Evolutionary conservation across 2,113 vertebrate genomes (phyloP).

Genomic region (Archocentrus centrarchus): DNA sequence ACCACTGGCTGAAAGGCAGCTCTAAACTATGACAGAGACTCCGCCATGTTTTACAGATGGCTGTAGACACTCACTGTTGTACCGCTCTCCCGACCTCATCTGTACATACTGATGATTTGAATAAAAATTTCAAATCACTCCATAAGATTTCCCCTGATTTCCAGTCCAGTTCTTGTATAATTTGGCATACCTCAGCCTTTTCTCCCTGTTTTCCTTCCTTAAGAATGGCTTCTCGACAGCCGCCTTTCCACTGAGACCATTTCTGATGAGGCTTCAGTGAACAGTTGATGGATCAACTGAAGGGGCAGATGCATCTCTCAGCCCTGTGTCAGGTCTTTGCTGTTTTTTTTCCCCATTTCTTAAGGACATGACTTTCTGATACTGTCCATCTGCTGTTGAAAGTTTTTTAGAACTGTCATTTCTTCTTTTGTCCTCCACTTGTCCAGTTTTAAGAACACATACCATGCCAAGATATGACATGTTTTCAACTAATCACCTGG

Average conservation of each 20-base stretch:
- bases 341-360: background rate
- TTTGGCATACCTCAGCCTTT: background rate
- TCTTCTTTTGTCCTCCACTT: no score
- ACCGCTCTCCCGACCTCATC: no score
- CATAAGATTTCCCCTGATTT: background rate
- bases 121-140: background rate
- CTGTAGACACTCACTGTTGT: no score
- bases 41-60: no score
- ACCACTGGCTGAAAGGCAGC: no score
- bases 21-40: no score
- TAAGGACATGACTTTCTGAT: background rate
- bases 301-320: background rate
- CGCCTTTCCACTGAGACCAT: background rate
- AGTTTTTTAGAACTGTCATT: no score
- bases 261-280: background rate
- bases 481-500: no score
- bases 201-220: no score
- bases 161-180: background rate
- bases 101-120: no score
- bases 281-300: background rate
- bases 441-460: no score
- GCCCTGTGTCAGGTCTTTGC: background rate
- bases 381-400: background rate
- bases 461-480: no score
- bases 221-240: background rate